A percentile compares a stretch with the other conserved stretches of the same genome.
Evolutionary conservation across 1,140 invertebrate genomes (phyloP).

Genomic region (Saccostrea cuccullata): DNA sequence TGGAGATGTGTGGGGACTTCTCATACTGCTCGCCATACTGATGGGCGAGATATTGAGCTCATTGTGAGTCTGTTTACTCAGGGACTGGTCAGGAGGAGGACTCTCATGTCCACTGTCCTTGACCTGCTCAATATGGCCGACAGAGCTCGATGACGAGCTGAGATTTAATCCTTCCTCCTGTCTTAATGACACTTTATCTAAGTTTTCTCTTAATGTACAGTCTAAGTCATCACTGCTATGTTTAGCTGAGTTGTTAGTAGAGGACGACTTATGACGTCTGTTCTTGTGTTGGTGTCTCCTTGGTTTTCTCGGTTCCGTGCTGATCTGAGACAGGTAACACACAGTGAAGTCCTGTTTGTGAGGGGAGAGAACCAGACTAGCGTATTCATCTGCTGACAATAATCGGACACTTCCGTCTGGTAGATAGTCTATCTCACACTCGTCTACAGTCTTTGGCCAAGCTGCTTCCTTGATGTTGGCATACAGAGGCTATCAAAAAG

Average conservation of each 20-base stretch:
- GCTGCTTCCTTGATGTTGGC: slow-evolving; percentile 59
- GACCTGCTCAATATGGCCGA: background rate
- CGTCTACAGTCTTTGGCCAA: slow-evolving; percentile 59
- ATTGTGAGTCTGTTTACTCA: slow-evolving; percentile 5
- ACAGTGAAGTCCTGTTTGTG: slow-evolving; percentile 71
- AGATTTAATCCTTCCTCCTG: background rate
- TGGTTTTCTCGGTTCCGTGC: slow-evolving; percentile 53
- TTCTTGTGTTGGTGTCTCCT: background rate
- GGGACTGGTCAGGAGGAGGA: background rate
- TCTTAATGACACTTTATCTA: background rate
- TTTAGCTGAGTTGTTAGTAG: background rate
- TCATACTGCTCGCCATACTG: slow-evolving; percentile 48
- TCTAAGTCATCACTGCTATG: background rate
- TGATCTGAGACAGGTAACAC: slow-evolving; percentile 66
- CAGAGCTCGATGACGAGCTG: background rate
- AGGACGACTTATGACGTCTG: background rate
- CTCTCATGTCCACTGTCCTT: background rate
- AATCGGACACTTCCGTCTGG: slow-evolving; percentile 64
- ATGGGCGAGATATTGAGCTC: slow-evolving; percentile 54
- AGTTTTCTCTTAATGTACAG: background rate
- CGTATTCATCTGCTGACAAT: slow-evolving; percentile 66
- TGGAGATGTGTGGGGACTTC: slow-evolving; percentile 51
- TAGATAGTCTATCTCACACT: slow-evolving; percentile 61
- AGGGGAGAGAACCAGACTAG: slow-evolving; percentile 66
- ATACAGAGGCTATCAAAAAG: slow-evolving; percentile 65